Evolutionary conservation across 2,113 vertebrate genomes (phyloP), one percentile per base, ranked within the genome.

Genomic region (Tragelaphus imberbis): DNA sequence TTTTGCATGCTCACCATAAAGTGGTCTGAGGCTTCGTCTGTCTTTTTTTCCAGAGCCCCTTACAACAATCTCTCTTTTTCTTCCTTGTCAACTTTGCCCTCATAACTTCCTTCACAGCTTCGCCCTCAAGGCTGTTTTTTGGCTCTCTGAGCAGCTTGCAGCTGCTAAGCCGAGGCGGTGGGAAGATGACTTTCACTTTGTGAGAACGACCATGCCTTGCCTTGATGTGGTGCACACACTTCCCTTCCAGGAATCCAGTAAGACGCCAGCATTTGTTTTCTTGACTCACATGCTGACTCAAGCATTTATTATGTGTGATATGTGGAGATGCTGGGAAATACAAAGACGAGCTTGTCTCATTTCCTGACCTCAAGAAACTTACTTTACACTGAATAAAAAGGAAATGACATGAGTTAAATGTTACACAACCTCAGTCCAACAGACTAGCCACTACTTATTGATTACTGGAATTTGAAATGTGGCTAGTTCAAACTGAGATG

Each of bases 341-440:
- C 51, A 93, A 49, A 88, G 68, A 81, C 27, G 61, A 63, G 47
- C 53, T 11, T 33, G 5, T 19, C 53, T 65, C 30, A 61, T 58
- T 92, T 96, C 75, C 53, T 95, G 90, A 96, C 47, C 75, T 96
- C 87, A 88, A 85, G 53, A 88, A 96, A 97, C 23, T 12, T 84
- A 47, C 5, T 16, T 65, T 47, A 56, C 36, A n/a, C 63, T 81
- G 94, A 84, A 33, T 81, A 33, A 77, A 19, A 88, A 14, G 40
- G 33, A 88, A 93, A 86, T 1, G 44, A 80, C 15, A 19, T 19
- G 4, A 84, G 68, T 59, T 88, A 63, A 94, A 75, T 63, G 80
- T 23, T 16, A 21, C 25, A 77, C n/a, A 91, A 88, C 27, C 27
- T 7, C 47, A 53, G 44, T n/a, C 15, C 59, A 65, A 68, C 8